Base-by-base conservation (phyloP, 2,888 invertebrate species). In the Falcaria lacertinaria region DNA sequence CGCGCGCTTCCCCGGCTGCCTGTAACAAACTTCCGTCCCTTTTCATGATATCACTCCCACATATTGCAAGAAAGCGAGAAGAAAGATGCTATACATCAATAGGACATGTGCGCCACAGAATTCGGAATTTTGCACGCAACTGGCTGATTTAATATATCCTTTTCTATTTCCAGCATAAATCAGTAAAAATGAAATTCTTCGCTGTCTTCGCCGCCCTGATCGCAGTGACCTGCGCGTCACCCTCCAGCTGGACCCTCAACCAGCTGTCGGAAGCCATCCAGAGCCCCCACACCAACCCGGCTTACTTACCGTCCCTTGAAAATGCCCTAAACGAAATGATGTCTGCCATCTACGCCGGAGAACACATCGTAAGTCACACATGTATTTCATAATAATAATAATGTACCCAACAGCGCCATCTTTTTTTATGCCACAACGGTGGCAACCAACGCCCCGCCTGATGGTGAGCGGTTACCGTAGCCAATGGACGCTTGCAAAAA, bases 131-230 rank as follows among this genome's bases (percentile, higher is more conserved):
- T n/a, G n/a, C n/a, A n/a, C n/a, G n/a, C n/a, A n/a, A n/a, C 11
- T 32, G 39, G 34, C 15, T 22, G 33, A 34, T 32, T 28, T 16
- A 34, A 34, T 2, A 13, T 16, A 16, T 33, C n/a, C 1, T 7
- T 5, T 32, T n/a, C 16, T 32, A 8, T 15, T 32, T 45, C 19
- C 51, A 41, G 35, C 44, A 49, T 44, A 45, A 52, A 48, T 47
- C 43, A 37, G 17, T 39, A 14, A 73, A 59, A 40, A 82, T 82
- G 83, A 83, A 82, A 69, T 75, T 78, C 71, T 54, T 82, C 53
- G 66, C 71, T 42, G 63, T 74, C n/a, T 73, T 84, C 58, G 69
- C 66, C 37, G 73, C 78, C 49, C 19, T 79, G 39, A 39, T 72
- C 41, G 63, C 64, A 32, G 66, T 64, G 33, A 60, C 62, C 14